phyloP scores from a whole-genome alignment of 2,113 vertebrate genomes.

The Zapornia atra region DNA sequence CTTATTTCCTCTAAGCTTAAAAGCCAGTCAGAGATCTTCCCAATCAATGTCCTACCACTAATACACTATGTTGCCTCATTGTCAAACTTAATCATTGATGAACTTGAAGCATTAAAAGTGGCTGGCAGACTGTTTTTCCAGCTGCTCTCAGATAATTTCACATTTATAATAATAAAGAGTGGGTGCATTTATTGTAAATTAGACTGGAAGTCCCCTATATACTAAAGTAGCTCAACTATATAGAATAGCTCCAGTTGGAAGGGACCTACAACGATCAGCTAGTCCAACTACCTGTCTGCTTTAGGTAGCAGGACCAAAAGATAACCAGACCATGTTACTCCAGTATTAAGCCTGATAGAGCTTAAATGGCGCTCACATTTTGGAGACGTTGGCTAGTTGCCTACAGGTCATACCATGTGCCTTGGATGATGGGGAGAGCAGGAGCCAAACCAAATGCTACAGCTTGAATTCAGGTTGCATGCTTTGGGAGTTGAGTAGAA shows the following conservation, averaged over 20 bases:
- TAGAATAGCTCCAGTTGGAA: background rate
- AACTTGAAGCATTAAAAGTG: background rate
- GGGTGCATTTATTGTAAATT: background rate
- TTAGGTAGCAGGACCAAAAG: background rate
- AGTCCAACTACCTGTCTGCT: background rate
- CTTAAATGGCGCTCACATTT: background rate
- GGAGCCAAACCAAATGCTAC: background rate
- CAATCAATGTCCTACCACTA: background rate
- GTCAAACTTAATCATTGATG: background rate
- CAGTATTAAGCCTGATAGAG: background rate
- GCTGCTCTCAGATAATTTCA: background rate
- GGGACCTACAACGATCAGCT: background rate
- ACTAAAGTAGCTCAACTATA: background rate
- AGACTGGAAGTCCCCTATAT: background rate
- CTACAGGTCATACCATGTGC: background rate
- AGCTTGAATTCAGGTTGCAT: background rate
- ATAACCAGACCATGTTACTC: background rate
- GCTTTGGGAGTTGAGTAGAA: rapidly evolving
- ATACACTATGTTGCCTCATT: background rate
- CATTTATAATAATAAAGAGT: background rate
- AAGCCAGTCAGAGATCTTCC: background rate
- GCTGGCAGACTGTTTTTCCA: background rate
- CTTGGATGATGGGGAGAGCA: background rate
- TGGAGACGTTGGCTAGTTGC: background rate
- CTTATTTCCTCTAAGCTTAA: slow-evolving; percentile 2